Evolutionary conservation across 2,888 invertebrate species (phyloP), one percentile per base, ranked within the genome.

Genomic region (Helobdella robusta): DNA sequence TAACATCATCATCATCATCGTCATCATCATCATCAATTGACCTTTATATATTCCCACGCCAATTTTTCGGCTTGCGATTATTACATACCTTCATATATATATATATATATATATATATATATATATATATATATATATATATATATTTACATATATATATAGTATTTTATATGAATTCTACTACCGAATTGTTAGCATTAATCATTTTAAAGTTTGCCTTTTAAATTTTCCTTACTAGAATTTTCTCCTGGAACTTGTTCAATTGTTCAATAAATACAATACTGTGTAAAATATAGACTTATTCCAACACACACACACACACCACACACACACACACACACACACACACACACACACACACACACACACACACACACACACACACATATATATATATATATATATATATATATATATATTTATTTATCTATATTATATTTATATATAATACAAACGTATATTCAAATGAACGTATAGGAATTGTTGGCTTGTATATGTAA

Each of bases 331-430:
- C 63, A 60, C 23, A 60, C 60, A 60, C 30, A 59, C 63, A 63
- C 25, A 63, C 63, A 63, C 25, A 63, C 63, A 63, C 4, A 63
- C 63, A 63, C 25, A 63, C 63, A 63, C 25, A 56, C 63, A 63
- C 25, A 63, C 63, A 63, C 25, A 63, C 63, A 63, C 25, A 63
- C 63, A 63, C 25, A 63, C 54, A 63, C 32, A 63, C 63, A 63
- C 25, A 63, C 54, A 63, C 32, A 63, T 54, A 63, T 32, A 63
- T 35, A 63, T 56, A 63, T 32, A 63, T 32, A 63, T 54, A 63
- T 32, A 63, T 8, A 63, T 32, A 63, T 34, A 54, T 56, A 63
- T 30, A 63, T 30, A 63, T 54, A 63, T 32, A 63, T 54, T 15
- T 40, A 40, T 15, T 15, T 40, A 40, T 15, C 11, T 40, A 40